These are phyloP conservation scores for Halictus rubicundus DNA, from an alignment of 1,140 invertebrate genomes.

Conservation along the genomic window DNA sequence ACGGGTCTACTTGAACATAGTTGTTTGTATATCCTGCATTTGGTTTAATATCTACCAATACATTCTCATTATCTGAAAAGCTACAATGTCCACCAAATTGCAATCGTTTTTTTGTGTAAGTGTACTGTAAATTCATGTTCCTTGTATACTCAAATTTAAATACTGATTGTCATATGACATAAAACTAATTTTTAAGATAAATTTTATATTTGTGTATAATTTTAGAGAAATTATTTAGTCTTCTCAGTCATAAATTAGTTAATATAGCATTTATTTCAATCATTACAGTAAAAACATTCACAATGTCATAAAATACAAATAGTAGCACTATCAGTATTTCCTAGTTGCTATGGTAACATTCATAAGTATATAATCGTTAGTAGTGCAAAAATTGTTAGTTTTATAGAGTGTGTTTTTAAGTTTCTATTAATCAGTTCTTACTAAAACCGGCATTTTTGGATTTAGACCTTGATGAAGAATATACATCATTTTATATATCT, in stretches of 20 bases:
- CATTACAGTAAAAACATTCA: neutral
- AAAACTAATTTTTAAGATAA: neutral
- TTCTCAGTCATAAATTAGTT: neutral
- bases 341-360: conserved; percentile 54
- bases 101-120: conserved; percentile 85
- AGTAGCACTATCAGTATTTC: neutral
- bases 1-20: conserved; percentile 88
- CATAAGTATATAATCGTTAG: neutral
- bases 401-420: neutral
- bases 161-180: neutral
- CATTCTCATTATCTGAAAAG: conserved; percentile 88
- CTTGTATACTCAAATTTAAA: neutral
- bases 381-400: neutral
- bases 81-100: conserved; percentile 86
- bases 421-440: conserved; percentile 59
- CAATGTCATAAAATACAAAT: too few species aligned
- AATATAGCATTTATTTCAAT: neutral
- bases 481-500: conserved; percentile 71
- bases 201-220: too few species aligned
- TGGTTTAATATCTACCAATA: conserved; percentile 87
- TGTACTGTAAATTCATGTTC: conserved; percentile 83
- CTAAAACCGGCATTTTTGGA: conserved; percentile 67
- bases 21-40: conserved; percentile 85
- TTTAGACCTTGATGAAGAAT: conserved; percentile 69
- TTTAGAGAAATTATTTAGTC: neutral